Evolutionary conservation across 2,113 vertebrate genomes (phyloP).

Genomic region (Arizona elegans): DNA sequence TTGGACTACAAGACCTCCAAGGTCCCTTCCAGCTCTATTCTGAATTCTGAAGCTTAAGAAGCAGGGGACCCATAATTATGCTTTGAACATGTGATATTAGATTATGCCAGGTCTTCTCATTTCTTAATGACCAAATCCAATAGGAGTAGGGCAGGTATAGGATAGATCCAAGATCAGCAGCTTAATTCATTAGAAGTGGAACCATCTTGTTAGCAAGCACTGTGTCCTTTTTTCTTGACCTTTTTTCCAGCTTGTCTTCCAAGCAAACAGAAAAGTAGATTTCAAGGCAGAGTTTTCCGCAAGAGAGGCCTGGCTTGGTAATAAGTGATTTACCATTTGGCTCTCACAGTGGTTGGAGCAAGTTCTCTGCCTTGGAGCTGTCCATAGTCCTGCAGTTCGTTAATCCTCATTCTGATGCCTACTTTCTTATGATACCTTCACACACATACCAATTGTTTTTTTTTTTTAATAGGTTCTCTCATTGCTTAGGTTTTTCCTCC

Average conservation of each 20-base stretch:
- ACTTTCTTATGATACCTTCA: background rate
- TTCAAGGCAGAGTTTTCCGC: background rate
- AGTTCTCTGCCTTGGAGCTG: conserved; percentile 6
- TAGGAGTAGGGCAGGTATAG: background rate
- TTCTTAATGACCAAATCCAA: background rate
- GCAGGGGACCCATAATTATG: background rate
- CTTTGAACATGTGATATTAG: background rate
- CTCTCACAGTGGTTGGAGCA: background rate
- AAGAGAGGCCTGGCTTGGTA: background rate
- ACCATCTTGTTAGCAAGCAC: background rate
- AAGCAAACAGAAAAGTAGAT: background rate
- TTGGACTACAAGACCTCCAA: background rate
- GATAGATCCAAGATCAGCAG: background rate
- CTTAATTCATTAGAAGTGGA: background rate
- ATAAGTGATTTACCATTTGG: background rate
- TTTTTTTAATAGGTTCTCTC: accelerated
- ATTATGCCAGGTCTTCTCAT: background rate
- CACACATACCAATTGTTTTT: background rate
- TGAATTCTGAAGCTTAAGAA: background rate
- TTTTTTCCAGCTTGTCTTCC: background rate
- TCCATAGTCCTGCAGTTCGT: background rate
- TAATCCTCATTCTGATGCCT: background rate
- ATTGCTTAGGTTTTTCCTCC: accelerated
- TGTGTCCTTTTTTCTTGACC: too few relatives aligned
- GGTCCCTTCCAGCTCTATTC: background rate